phyloP scores from a whole-genome alignment of 1,140 invertebrate species.

The Drosophila ercepeae region DNA sequence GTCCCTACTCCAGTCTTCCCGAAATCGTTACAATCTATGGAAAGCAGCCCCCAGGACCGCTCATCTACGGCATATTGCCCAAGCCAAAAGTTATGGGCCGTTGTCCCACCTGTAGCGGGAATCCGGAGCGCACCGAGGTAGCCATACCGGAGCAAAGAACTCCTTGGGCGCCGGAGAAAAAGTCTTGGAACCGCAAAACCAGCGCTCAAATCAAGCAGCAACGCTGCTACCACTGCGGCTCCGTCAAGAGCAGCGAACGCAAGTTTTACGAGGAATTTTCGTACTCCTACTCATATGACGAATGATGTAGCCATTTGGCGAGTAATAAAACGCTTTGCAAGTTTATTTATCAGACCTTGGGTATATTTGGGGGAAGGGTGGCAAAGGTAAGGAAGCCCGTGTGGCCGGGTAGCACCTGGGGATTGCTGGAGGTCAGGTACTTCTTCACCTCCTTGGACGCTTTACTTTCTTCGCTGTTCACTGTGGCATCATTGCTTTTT shows the following conservation, averaged over 20 bases:
- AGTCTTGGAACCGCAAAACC: conserved; percentile 65
- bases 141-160: conserved; percentile 83
- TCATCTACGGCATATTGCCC: conserved; percentile 56
- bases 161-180: conserved; percentile 83
- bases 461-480: conserved; percentile 54
- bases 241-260: conserved; percentile 45
- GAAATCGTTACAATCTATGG: conserved; percentile 74
- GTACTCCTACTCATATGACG: conserved; percentile 53
- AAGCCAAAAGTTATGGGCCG: conserved; percentile 55
- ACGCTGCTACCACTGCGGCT: conserved; percentile 69
- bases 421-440: conserved; percentile 88
- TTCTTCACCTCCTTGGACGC: conserved; percentile 84
- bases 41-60: conserved; percentile 47
- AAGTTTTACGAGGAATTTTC: conserved; percentile 58
- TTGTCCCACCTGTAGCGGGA: conserved; percentile 77
- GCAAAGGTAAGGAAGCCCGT: conserved; percentile 98
- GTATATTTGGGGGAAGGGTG: conserved; percentile 88
- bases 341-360: conserved; percentile 56
- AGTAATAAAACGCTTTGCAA: conserved; percentile 37
- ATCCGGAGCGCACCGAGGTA: conserved; percentile 70
- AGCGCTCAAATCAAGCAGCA: conserved; percentile 33
- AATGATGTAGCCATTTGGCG: conserved; percentile 36
- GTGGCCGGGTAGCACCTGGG: conserved; percentile 91
- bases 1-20: conserved; percentile 68
- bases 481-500: conserved; percentile 77